These are phyloP conservation scores for Oreochromis tanganicae DNA, from an alignment of 2,113 vertebrate genomes.

Conservation along the genomic window DNA sequence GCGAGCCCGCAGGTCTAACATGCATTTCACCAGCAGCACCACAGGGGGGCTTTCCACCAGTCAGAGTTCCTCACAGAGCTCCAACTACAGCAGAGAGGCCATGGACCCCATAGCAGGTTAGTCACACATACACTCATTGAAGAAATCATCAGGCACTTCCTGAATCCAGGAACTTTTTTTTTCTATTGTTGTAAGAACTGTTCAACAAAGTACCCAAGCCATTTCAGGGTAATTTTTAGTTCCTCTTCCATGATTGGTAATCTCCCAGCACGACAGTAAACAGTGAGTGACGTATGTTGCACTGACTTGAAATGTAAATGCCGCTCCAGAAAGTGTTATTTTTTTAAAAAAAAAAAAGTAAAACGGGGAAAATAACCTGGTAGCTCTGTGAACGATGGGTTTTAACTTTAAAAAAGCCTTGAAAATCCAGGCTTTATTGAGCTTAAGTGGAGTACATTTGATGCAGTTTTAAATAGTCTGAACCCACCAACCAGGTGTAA, in stretches of 20 bases:
- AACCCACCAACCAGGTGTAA: not conserved
- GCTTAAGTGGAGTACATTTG: not conserved
- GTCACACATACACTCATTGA: not conserved
- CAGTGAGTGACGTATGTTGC: not conserved
- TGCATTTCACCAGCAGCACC: conserved; percentile 99
- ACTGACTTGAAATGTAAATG: not conserved
- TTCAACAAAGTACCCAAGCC: not conserved
- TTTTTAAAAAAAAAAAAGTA: accelerated
- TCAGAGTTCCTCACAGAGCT: conserved; percentile 90
- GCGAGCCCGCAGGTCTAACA: conserved; percentile 96
- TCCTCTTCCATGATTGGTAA: not conserved
- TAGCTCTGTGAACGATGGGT: not conserved
- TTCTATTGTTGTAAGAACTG: accelerated
- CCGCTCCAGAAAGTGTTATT: not conserved
- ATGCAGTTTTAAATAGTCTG: not conserved
- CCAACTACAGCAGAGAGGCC: conserved; percentile 98
- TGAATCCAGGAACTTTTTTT: not conserved
- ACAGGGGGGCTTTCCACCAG: conserved; percentile 86
- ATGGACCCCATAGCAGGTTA: conserved; percentile 99
- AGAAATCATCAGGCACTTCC: not conserved
- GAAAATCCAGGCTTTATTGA: not conserved
- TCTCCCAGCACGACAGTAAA: not conserved
- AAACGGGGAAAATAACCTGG: not conserved
- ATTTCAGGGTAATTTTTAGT: not conserved
- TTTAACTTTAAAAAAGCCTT: not conserved